Evolutionary conservation across 2,797 vertebrate genomes (phyloP), one percentile per base, ranked within the genome.

Genomic region (Sebastes hubbsi): DNA sequence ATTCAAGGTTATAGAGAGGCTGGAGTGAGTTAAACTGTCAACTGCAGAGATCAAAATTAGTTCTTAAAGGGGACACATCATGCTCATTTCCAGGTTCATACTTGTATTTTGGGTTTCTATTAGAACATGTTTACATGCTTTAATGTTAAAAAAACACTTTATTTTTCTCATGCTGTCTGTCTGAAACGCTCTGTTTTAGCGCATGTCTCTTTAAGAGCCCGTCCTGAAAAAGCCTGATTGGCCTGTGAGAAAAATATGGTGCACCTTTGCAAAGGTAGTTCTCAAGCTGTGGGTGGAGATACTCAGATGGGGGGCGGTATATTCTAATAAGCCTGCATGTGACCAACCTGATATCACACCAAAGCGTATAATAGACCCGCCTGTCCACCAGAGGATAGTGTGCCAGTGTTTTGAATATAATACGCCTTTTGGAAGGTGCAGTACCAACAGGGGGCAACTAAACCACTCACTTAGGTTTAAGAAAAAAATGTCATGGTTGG

Each of bases 1-100:
- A 55, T 77, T 80, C 77, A 92, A 91, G 91, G 84, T 88, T 79
- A 76, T 4, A 25, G 18, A 16, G 6, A 58, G 30, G 66, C 36
- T 20, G 8, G n/a, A 62, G 58, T 8, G 46, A 55, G 49, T 56
- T 8, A 81, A 60, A 18, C 6, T 11, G 18, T 77, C 12, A 73
- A 20, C n/a, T 42, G 22, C 11, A 60, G 4, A 34, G 32, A 14
- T 36, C 16, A 18, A 52, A 30, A 52, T 0, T 4, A 22, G 5
- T 9, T 25, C 6, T 27, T 58, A 52, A 52, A 52, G 49, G 8
- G 49, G 1, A 52, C 18, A 52, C 20, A 4, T 52, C 49, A 20
- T 52, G 18, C 49, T 52, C 49, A 52, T 52, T 52, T 52, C 49
- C 0, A 52, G 8, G 2, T 52, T 52, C 49, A 52, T 52, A 52